Evolutionary conservation across 2,888 invertebrate genomes (phyloP), one percentile per base, ranked within the genome.

Genomic region (Artemia sinica): DNA sequence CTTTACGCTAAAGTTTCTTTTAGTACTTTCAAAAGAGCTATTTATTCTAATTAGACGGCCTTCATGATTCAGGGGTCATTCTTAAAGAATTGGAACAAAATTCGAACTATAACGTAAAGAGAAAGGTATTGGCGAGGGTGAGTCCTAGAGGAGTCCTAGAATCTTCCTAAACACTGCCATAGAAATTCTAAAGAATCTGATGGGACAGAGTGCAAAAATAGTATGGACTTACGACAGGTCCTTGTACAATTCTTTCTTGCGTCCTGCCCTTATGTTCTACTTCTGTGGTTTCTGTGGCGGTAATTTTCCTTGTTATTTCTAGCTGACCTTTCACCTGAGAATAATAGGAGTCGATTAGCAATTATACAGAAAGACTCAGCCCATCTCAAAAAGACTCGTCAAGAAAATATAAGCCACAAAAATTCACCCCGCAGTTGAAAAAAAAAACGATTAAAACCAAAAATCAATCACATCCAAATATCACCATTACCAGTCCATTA

Each of bases 201-300:
- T 28, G 28, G 28, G 28, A 28, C 28, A 28, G 28, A 28, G 28
- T 28, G 70, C 11, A 9, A 13, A 14, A n/a, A n/a, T 28, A n/a
- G 2, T 65, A 50, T 11, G n/a, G 50, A 73, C 76, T 75, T 74
- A 78, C 78, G 73, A 87, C 86, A 72, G 86, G 86, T 2, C 89
- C 90, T 78, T 89, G 86, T 9, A 92, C 91, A 1, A 91, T 82
- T 68, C 89, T 84, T 77, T 93, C 92, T 74, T 89, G 87, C 1
- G 89, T 90, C 75, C 87, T 87, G 3, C 84, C 91, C 76, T 90
- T 91, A 76, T 92, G 92, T 77, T 93, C 92, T 70, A 91, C 83
- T 78, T 92, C 91, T 1, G 91, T 89, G 1, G 91, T 93, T 80
- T 93, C 92, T 10, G 91, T 93, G 50, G 91, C 88, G 12, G 91